Conservation (phyloP, 2,888 invertebrate genomes). For the Cerastis leucographa region DNA sequence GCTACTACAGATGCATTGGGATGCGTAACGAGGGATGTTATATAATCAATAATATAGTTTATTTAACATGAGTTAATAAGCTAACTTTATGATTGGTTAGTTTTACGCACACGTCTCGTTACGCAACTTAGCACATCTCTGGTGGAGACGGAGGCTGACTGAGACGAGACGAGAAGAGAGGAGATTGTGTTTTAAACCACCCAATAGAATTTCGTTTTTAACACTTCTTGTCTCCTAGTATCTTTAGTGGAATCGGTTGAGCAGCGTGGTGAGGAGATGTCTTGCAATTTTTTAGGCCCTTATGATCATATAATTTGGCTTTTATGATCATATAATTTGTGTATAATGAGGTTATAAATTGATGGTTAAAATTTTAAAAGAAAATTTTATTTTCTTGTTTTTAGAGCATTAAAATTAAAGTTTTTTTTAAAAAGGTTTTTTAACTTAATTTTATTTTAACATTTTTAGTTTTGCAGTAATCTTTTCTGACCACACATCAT, state of each 20-base stretch:
- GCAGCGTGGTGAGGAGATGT: not conserved
- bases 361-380: too few relatives aligned
- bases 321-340: too few relatives aligned
- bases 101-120: not conserved
- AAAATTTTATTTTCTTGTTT: too few relatives aligned
- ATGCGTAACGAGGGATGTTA: not conserved
- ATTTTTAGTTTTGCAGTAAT: too few relatives aligned
- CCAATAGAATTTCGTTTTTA: not conserved
- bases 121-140: not conserved
- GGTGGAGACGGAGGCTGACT: not conserved
- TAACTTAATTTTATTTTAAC: too few relatives aligned
- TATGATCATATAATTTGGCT: too few relatives aligned
- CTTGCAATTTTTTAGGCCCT: not conserved
- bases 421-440: too few relatives aligned
- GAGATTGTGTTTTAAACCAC: not conserved
- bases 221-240: not conserved
- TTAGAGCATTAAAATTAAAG: too few relatives aligned
- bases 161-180: not conserved
- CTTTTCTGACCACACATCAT: too few relatives aligned
- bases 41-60: not conserved
- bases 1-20: not conserved
- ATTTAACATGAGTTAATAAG: not conserved
- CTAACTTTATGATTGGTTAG: not conserved
- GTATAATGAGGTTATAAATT: too few relatives aligned
- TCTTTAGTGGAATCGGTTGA: not conserved